These are phyloP conservation scores for Mystacornis crossleyi DNA, from an alignment of 2,113 vertebrate genomes.

Conservation along the genomic window DNA sequence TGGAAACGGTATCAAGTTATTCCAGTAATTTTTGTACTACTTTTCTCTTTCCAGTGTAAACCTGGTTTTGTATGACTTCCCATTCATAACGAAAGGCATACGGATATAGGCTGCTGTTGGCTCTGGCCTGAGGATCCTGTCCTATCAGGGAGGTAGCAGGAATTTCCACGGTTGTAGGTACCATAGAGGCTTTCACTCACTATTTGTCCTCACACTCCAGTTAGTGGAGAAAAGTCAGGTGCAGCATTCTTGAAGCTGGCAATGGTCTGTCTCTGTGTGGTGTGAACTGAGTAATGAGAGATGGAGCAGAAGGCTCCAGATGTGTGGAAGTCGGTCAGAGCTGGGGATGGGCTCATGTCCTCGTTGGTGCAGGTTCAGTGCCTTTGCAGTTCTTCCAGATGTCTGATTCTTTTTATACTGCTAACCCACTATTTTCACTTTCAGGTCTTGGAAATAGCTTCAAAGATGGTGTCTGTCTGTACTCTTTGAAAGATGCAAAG, in stretches of 20 bases:
- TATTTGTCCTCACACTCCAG: background rate
- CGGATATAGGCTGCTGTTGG: background rate
- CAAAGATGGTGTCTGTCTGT: background rate
- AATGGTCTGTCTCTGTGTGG: background rate
- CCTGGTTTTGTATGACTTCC: background rate
- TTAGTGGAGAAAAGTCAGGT: background rate
- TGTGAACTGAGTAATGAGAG: background rate
- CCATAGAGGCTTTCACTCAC: accelerated
- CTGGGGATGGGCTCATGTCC: background rate
- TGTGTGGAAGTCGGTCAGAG: background rate
- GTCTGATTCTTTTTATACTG: background rate
- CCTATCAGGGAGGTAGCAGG: background rate
- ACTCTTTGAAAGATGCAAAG: background rate
- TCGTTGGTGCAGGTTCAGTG: background rate
- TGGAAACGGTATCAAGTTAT: background rate
- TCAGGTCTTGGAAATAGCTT: background rate
- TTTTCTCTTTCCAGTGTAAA: background rate
- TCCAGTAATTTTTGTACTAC: background rate
- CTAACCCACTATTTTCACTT: background rate
- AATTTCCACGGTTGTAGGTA: background rate
- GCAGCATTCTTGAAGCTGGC: background rate
- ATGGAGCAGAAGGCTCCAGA: background rate
- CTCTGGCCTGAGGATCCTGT: background rate
- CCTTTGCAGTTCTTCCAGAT: background rate
- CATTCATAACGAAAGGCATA: accelerated